Evolutionary conservation across 2,888 invertebrate species (phyloP), one percentile per base, ranked within the genome.

Genomic region (Caenorhabditis sp.): DNA sequence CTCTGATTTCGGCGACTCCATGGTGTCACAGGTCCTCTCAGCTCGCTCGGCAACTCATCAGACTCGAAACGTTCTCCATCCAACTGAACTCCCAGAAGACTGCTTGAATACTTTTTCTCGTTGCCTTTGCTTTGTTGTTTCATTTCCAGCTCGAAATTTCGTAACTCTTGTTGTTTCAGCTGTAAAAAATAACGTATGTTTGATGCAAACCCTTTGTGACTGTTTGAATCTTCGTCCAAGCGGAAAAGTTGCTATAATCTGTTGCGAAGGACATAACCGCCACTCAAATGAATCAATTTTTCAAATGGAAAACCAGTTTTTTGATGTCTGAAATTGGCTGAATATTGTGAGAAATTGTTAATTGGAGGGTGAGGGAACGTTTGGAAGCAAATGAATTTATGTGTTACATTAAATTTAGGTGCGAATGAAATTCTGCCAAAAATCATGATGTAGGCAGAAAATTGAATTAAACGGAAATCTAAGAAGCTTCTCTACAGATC

Each of bases 121-220:
- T 38, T 35, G 8, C 24, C 1, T 7, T 56, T 49, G 14, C 35
- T 6, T 19, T 82, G 77, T 24, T 68, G 61, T 12, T 66, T 70
- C 77, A 77, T 77, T 69, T 82, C 77, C 59, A 49, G 14, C 19
- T 82, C 82, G 31, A 82, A 82, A 26, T 63, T 35, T 22, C 49
- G 66, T n/a, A 82, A 44, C 58, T 82, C 82, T n/a, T 54, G 61
- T 69, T 77, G 69, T 74, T 82, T 82, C 69, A 82, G 56, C 82
- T 82, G 77, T 47, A 82, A 69, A 54, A 54, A 51, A 31, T n/a
- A 31, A 6, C 31, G 31, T 31, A 31, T 4, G 38, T 44, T 41
- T 49, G 74, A 64, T 47, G 19, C 44, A 56, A 66, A 75, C 47
- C 24, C 24, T 31, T 41, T 75, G 28, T 76, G 68, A 44, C 76